Evolutionary conservation across 2,888 invertebrate species (phyloP).

Genomic region (Mycalesis mineus): DNA sequence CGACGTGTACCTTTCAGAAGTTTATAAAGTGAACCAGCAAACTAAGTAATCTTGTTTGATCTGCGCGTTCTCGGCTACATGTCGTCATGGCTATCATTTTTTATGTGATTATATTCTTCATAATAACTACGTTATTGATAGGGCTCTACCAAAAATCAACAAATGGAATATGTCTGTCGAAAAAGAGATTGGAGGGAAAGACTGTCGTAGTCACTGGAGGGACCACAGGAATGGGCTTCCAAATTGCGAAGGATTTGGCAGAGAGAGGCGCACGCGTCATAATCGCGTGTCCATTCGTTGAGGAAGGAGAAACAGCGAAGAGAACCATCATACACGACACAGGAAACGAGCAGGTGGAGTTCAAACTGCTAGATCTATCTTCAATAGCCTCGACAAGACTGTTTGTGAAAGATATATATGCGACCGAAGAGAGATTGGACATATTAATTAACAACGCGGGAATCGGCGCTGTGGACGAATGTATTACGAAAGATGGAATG

Average conservation of each 20-base stretch:
- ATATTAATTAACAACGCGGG: slow-evolving; percentile 95
- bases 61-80: no score
- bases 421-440: slow-evolving; percentile 84
- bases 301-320: slow-evolving; percentile 58
- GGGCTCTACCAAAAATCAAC: slow-evolving; percentile 65
- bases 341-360: slow-evolving; percentile 82
- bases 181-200: slow-evolving; percentile 55
- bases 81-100: no score
- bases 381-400: slow-evolving; percentile 86
- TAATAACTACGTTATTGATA: slow-evolving; percentile 32
- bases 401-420: slow-evolving; percentile 87
- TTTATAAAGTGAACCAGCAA: no score
- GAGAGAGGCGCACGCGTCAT: slow-evolving; percentile 62
- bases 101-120: no score
- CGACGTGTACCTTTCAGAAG: no score
- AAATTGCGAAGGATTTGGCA: slow-evolving; percentile 62
- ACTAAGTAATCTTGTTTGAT: no score
- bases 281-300: slow-evolving; percentile 60
- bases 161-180: slow-evolving; percentile 62
- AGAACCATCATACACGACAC: slow-evolving; percentile 81
- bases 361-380: slow-evolving; percentile 85
- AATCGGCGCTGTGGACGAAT: slow-evolving; percentile 80
- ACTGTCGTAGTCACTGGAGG: slow-evolving; percentile 65
- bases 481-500: slow-evolving; percentile 86
- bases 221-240: slow-evolving; percentile 62